Evolutionary conservation across 2,888 invertebrate species (phyloP).

Genomic region (Orchesella flavescens): DNA sequence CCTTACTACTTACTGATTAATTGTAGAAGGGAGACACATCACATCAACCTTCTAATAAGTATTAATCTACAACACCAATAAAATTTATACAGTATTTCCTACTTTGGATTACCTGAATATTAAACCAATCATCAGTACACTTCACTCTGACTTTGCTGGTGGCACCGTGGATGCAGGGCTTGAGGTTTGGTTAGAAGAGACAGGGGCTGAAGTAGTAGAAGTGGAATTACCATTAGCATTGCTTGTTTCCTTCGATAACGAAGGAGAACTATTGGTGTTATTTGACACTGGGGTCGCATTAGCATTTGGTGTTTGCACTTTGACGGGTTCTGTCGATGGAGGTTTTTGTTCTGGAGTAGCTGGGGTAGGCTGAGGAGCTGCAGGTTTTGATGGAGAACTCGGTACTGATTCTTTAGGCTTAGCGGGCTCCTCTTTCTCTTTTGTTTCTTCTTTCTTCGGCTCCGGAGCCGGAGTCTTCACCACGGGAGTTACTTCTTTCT

Average conservation of each 20-base stretch:
- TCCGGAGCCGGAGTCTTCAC: conserved; percentile 52
- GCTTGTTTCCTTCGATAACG: conserved; percentile 51
- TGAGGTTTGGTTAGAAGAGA: conserved; percentile 35
- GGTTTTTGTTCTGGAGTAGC: conserved; percentile 54
- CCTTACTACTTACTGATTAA: conserved; percentile 54
- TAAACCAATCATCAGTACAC: conserved; percentile 53
- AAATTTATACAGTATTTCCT: conserved; percentile 50
- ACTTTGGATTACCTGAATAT: conserved; percentile 58
- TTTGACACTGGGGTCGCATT: conserved; percentile 43
- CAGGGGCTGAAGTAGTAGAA: conserved; percentile 38
- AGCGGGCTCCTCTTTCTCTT: conserved; percentile 39
- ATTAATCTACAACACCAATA: conserved; percentile 55
- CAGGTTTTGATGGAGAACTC: conserved; percentile 48
- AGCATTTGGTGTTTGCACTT: conserved; percentile 61
- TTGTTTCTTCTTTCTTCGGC: conserved; percentile 62
- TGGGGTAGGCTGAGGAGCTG: conserved; percentile 44
- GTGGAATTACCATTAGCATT: conserved; percentile 52
- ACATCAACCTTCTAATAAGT: conserved; percentile 50
- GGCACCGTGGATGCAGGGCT: conserved; percentile 54
- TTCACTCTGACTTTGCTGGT: conserved; percentile 60
- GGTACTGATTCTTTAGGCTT: conserved; percentile 45
- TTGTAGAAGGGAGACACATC: conserved; percentile 40
- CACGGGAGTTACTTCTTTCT: conserved; percentile 57
- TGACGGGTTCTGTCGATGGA: conserved; percentile 54
- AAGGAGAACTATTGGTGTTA: conserved; percentile 57